A percentile compares a stretch with the other conserved stretches of the same genome.
Conservation (phyloP, 2,797 vertebrate genomes). For the Takifugu rubripes region DNA sequence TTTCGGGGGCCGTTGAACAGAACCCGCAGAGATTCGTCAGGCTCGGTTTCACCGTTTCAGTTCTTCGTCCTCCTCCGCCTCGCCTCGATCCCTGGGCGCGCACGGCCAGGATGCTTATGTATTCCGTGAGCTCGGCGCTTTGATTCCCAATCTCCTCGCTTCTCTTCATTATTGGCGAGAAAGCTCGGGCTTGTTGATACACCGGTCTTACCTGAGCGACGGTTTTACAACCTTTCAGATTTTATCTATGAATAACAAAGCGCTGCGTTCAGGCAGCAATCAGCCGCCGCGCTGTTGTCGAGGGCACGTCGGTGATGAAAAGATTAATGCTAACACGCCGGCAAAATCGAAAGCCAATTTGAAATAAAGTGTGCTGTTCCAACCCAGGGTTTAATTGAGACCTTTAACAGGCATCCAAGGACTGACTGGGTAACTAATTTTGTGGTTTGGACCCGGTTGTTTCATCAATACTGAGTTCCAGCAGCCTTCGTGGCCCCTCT, state of each 20-base stretch:
- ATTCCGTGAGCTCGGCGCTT: background rate
- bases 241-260: background rate
- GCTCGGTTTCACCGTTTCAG: background rate
- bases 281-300: background rate
- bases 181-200: background rate
- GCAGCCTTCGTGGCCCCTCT: background rate
- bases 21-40: conserved; percentile 31
- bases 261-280: conserved; percentile 1
- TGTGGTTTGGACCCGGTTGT: background rate
- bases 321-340: background rate
- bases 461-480: background rate
- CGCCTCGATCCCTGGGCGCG: background rate
- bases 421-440: background rate
- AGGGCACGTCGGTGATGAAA: background rate
- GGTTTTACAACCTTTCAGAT: conserved; percentile 1
- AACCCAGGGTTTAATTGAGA: too few species aligned
- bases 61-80: background rate
- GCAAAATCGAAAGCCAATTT: too few species aligned
- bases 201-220: conserved; percentile 4
- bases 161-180: background rate
- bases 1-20: conserved; percentile 24
- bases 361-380: too few species aligned
- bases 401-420: background rate
- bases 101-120: too few species aligned
- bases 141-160: conserved; percentile 7